Base-by-base conservation (phyloP, 2,888 invertebrate species). In the Ernsta delagoae region DNA sequence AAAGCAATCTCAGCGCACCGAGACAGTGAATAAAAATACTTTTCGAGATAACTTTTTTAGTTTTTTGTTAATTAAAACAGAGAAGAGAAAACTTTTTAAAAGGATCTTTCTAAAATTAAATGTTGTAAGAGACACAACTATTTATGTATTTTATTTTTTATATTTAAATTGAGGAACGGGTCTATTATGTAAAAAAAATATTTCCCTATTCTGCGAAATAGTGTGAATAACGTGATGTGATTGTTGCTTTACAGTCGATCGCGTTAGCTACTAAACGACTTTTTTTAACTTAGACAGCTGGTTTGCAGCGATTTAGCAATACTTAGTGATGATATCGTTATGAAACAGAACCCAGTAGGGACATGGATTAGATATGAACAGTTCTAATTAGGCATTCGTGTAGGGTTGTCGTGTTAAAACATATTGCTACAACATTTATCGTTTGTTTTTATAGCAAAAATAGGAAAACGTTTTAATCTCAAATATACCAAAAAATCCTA, bases 321-420 rank as follows among this genome's bases (percentile, higher is more conserved):
- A 76, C 77, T 71, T 75, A 76, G 78, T 75, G 77, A 78, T 79
- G 79, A 82, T 83, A 78, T 78, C 74, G 85, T 87, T 87, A 83
- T 81, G 84, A 89, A 88, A 89, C 83, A 71, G 76, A 81, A 79
- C 78, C 77, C 74, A 72, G 70, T 77, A 77, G 77, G 78, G 74
- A 74, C 72, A 75, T 73, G 80, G 39, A 39, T 81, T 83, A 73
- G 78, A 79, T 79, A 83, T 80, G 86, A 86, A 82, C 88, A 91
- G 91, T 92, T 80, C 79, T 83, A 83, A 83, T 82, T 79, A 77
- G 80, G 80, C 82, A 83, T 78, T 79, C 81, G 82, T 75, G 75
- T 81, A 85, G 87, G 84, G 83, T 83, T 86, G 88, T 80, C 78
- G 87, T 82, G 85, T 84, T 43, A 53, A 16, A 8, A 9, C 24